phyloP scores from a whole-genome alignment of 1,140 invertebrate genomes.

The Halictus rubicundus region DNA sequence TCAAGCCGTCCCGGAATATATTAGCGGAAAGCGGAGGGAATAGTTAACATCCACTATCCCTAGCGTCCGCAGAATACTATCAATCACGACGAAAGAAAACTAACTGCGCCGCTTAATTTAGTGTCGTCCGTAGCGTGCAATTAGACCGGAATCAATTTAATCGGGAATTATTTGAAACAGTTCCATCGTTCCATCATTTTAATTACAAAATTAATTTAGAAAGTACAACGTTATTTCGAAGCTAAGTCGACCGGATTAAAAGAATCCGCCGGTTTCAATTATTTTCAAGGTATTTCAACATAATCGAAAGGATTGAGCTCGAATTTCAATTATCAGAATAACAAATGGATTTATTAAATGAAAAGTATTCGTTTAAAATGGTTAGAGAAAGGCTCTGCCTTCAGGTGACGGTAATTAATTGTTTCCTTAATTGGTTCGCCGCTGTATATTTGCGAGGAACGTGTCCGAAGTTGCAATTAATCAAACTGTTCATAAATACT shows the following conservation, averaged over 20 bases:
- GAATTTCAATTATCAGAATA: no score
- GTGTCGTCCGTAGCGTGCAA: neutral
- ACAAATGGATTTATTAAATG: conserved; percentile 1
- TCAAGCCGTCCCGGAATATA: conserved; percentile 33
- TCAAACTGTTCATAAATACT: conserved; percentile 26
- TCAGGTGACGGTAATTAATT: conserved; percentile 28
- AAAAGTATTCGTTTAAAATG: conserved; percentile 1
- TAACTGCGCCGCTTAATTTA: conserved; percentile 10
- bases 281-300: neutral
- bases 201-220: neutral
- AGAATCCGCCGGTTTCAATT: no score
- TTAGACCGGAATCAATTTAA: neutral
- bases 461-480: conserved; percentile 18
- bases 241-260: no score
- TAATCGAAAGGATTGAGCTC: neutral
- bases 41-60: conserved; percentile 33
- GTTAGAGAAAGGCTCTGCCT: neutral
- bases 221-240: no score
- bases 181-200: no score
- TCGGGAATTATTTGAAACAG: no score
- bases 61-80: conserved; percentile 10
- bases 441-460: neutral
- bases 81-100: conserved; percentile 22
- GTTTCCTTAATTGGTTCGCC: conserved; percentile 27
- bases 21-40: conserved; percentile 32